phyloP scores from a whole-genome alignment of 2,797 vertebrate genomes.

The Enteromius anoplus region DNA sequence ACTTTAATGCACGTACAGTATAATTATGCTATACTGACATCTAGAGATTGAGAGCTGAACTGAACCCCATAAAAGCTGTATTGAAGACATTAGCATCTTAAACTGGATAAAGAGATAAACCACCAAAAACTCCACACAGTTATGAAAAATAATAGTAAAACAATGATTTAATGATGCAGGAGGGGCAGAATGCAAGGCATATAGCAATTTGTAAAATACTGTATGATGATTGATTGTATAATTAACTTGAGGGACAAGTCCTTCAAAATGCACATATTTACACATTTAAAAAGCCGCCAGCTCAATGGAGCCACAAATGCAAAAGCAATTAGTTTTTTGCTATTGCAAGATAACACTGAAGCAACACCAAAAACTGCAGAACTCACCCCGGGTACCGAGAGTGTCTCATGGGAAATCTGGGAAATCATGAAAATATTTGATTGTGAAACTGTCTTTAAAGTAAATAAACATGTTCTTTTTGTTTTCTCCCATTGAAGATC shows the following conservation, averaged over 20 bases:
- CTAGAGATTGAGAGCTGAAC: conserved; percentile 22
- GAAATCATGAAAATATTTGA: conserved; percentile 39
- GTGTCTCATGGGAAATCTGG: conserved; percentile 34
- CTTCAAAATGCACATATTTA: neutral
- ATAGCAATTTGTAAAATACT: neutral
- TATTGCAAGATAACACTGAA: neutral
- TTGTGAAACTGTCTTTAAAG: neutral
- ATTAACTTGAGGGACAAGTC: neutral
- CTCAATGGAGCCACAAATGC: neutral
- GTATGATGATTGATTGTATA: neutral
- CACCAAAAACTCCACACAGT: conserved; percentile 1
- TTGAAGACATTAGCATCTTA: neutral
- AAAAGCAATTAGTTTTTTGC: neutral
- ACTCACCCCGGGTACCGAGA: conserved; percentile 48
- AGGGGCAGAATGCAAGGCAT: neutral
- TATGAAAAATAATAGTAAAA: neutral
- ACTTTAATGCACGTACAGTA: neutral
- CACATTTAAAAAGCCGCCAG: neutral
- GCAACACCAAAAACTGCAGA: neutral
- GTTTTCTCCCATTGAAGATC: neutral
- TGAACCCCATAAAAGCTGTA: neutral
- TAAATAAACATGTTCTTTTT: neutral
- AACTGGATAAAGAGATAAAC: neutral
- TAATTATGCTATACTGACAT: conserved; percentile 24
- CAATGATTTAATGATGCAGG: neutral